Base-by-base conservation (phyloP, 2,113 vertebrate genomes). In the Neolamprologus cancellatus region DNA sequence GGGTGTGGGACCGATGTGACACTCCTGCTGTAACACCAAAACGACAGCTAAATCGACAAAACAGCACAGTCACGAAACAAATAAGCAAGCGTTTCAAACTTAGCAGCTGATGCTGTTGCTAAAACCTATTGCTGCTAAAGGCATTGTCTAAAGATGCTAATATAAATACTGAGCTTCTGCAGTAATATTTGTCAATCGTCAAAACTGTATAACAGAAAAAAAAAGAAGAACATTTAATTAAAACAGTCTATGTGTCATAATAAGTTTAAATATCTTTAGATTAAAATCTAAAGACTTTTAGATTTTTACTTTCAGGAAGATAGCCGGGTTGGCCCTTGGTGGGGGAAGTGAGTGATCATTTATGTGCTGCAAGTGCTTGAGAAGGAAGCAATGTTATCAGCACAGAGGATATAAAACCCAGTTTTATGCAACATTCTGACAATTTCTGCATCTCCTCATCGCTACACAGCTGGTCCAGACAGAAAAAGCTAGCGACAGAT, bases 1-100 rank as follows among this genome's bases (percentile, higher is more conserved):
- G 20, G 23, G 5, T n/a, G 18, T 78, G 78, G 66, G 0, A 44
- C 61, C 23, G 9, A 36, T 54, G 48, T 28, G 52, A 57, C 52
- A 48, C 30, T 17, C 52, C 59, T 41, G 79, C 85, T 61, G 30
- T 64, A 34, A 34, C 59, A 84, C 53, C 53, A 86, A 88, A 92
- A 92, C 84, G 91, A 88, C 88, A 94, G 91, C 92, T 93, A 86
- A 88, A 81, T 59, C 15, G 32, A 74, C 76, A 87, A 84, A 50
- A 64, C 53, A 34, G 71, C 50, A 54, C 57, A 34, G 41, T 84
- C 71, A 64, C 84, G 25, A 85, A 76, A 85, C 81, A 6, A 74
- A 36, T 34, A n/a, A 82, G 83, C 34, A 82, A 80, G 78, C 8
- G 48, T 84, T 81, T 54, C 36, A 32, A 54, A 54, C 34, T 78